These are phyloP conservation scores for Sycobia sp. DNA, from an alignment of 1,140 invertebrate genomes.

Conservation along the genomic window DNA sequence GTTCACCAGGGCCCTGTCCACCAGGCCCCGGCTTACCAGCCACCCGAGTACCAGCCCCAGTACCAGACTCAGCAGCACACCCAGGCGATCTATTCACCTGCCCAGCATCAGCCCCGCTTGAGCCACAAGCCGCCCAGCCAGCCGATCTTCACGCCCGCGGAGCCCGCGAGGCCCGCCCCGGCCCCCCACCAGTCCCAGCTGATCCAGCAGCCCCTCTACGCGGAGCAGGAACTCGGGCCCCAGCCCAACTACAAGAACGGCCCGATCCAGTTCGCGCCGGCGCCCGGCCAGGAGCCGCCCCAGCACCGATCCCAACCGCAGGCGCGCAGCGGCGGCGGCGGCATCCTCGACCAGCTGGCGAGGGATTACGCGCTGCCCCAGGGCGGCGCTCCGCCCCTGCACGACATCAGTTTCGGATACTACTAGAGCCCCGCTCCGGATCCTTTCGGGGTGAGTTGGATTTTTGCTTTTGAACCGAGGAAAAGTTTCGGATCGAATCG, in stretches of 20 bases:
- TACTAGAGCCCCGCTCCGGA: conserved; percentile 59
- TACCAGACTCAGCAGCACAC: conserved; percentile 43
- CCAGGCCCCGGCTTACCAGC: conserved; percentile 36
- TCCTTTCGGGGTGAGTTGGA: background rate
- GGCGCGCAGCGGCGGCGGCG: conserved; percentile 58
- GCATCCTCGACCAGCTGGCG: conserved; percentile 80
- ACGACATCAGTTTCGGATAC: conserved; percentile 81
- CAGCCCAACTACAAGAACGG: conserved; percentile 59
- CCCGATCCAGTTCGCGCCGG: conserved; percentile 54
- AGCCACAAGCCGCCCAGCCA: conserved; percentile 38
- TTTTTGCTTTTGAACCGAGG: too few species aligned
- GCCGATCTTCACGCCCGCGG: conserved; percentile 48
- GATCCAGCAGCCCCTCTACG: conserved; percentile 46
- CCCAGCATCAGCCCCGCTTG: conserved; percentile 31
- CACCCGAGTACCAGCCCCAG: conserved; percentile 39
- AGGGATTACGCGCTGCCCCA: conserved; percentile 78
- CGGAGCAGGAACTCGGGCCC: conserved; percentile 57
- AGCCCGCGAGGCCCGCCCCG: conserved; percentile 28
- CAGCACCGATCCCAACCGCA: conserved; percentile 51
- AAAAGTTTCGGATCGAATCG: too few species aligned
- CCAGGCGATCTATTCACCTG: conserved; percentile 50
- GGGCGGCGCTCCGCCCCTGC: conserved; percentile 69
- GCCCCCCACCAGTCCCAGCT: conserved; percentile 41
- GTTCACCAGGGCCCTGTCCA: conserved; percentile 31
- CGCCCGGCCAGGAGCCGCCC: conserved; percentile 53